Evolutionary conservation across 2,797 vertebrate genomes (phyloP).

Genomic region (Neostethus bicornis): DNA sequence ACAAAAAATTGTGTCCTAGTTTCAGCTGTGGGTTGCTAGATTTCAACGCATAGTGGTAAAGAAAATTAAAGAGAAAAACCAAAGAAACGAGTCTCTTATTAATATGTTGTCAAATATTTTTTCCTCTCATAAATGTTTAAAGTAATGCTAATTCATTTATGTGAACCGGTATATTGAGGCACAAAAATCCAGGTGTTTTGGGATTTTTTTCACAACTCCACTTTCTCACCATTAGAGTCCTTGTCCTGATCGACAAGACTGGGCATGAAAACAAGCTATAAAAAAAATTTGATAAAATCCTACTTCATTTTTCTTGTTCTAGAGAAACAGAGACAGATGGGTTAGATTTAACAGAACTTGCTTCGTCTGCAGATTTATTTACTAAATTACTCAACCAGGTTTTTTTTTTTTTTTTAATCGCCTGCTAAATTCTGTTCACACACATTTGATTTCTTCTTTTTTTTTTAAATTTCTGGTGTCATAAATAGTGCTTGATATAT

Average conservation of each 20-base stretch:
- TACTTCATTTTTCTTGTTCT: background rate
- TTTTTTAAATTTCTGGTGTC: conserved; percentile 10
- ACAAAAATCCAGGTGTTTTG: background rate
- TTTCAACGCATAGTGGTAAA: too few species aligned
- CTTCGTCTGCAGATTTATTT: background rate
- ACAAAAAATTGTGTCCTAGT: too few species aligned
- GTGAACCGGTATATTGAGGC: too few species aligned
- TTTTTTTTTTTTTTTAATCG: background rate
- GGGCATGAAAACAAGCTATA: background rate
- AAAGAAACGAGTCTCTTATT: too few species aligned
- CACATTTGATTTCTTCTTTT: background rate
- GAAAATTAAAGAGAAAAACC: too few species aligned
- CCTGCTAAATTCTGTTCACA: background rate
- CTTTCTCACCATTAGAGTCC: background rate
- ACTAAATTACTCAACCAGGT: background rate
- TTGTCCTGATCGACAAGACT: background rate
- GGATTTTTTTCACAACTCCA: background rate
- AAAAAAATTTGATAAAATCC: background rate
- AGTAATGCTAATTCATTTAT: too few species aligned
- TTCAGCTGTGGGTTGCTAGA: too few species aligned
- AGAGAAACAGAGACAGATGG: background rate
- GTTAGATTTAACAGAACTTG: background rate
- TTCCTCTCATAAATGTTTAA: too few species aligned
- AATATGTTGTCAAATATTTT: too few species aligned
- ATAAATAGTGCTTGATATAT: conserved; percentile 20